A percentile compares a stretch with the other conserved stretches of the same genome.
Evolutionary conservation across 2,888 invertebrate species (phyloP).

Genomic region (Zygothrica quintamaculata): DNA sequence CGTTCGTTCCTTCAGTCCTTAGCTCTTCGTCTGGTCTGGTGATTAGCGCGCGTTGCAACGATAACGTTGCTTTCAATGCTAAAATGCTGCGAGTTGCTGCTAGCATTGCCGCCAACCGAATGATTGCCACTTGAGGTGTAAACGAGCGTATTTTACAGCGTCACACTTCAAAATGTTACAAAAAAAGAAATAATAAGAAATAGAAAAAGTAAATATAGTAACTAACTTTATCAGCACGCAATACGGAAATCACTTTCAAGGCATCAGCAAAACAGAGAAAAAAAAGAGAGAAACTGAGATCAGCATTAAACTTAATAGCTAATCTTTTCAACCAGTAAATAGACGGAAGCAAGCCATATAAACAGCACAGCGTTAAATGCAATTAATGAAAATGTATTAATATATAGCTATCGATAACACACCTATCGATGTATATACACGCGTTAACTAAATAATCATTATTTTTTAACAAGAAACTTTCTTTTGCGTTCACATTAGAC

Average conservation of each 20-base stretch:
- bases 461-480: no score
- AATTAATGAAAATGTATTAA: no score
- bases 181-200: no score
- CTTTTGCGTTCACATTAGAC: no score
- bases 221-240: conserved; percentile 46
- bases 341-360: neutral
- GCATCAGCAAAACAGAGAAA: no score
- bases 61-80: conserved; percentile 28
- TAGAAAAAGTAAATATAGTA: conserved; percentile 39
- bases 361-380: no score
- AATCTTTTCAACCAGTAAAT: neutral
- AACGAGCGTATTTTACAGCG: conserved; percentile 76
- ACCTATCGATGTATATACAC: no score
- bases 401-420: no score
- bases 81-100: conserved; percentile 4
- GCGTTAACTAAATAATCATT: no score
- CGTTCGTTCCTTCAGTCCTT: no score
- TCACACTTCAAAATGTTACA: conserved; percentile 49
- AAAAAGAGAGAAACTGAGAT: neutral
- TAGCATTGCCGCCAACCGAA: conserved; percentile 38
- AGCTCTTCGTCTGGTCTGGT: conserved; percentile 20
- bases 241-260: conserved; percentile 23
- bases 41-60: conserved; percentile 57
- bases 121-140: conserved; percentile 75
- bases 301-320: neutral